phyloP scores from a whole-genome alignment of 2,113 vertebrate species.

The Thermophis baileyi region DNA sequence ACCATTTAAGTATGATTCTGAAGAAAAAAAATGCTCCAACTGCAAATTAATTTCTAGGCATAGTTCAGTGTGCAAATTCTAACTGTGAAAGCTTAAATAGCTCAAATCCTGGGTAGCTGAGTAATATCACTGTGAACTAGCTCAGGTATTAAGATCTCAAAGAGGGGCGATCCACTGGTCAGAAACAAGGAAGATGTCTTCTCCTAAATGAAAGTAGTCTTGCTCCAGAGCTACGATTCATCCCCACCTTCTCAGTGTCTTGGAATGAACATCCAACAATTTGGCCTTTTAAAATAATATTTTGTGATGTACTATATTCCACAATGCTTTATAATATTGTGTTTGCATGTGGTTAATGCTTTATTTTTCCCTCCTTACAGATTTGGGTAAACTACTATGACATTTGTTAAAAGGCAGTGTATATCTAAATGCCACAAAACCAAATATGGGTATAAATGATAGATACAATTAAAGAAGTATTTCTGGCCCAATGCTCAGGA shows the following conservation, averaged over 20 bases:
- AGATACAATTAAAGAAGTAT: not conserved
- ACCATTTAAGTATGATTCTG: not conserved
- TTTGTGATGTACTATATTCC: not conserved
- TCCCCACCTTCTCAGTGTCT: not conserved
- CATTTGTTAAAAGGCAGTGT: not conserved
- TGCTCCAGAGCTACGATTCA: not conserved
- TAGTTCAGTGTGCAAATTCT: not conserved
- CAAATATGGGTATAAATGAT: not conserved
- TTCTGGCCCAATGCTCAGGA: not conserved
- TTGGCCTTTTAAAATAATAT: not conserved
- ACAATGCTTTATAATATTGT: not conserved
- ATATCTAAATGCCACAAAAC: not conserved
- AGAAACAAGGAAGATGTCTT: not conserved
- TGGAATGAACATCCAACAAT: not conserved
- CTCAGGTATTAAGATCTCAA: not conserved
- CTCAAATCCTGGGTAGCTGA: not conserved
- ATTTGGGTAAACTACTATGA: not conserved
- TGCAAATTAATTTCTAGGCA: not conserved
- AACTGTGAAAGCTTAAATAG: not conserved
- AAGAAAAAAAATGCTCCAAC: not conserved
- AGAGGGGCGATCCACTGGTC: not conserved
- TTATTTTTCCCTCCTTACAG: not conserved
- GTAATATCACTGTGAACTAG: not conserved
- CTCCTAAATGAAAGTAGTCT: not conserved
- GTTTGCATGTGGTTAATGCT: not conserved